These are phyloP conservation scores for Chloroclysta siterata DNA, from an alignment of 2,888 invertebrate species.

Conservation along the genomic window DNA sequence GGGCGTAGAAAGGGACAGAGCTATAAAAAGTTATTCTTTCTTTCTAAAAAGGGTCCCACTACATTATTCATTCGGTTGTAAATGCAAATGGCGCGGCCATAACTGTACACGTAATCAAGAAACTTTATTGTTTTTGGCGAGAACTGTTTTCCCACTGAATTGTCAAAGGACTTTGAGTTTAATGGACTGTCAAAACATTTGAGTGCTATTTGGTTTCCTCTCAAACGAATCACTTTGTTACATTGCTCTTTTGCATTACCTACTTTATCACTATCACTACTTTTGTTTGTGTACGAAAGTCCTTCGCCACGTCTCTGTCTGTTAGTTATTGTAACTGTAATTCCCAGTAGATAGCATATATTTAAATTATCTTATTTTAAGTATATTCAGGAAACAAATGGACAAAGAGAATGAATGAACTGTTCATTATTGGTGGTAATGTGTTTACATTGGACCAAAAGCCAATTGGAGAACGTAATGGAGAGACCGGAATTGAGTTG, in stretches of 20 bases:
- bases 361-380: neutral
- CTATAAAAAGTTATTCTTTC: constrained; percentile 25
- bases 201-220: constrained; percentile 19
- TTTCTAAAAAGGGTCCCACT: constrained; percentile 51
- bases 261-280: neutral
- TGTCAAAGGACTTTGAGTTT: constrained; percentile 29
- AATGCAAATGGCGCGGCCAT: constrained; percentile 61
- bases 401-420: neutral
- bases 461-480: constrained; percentile 3
- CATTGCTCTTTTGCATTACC: neutral
- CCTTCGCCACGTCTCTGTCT: no score
- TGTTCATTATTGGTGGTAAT: neutral
- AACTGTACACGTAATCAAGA: constrained; percentile 59
- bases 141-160: constrained; percentile 31
- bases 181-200: constrained; percentile 31
- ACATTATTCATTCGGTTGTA: constrained; percentile 67
- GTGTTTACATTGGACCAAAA: constrained; percentile 4
- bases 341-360: neutral
- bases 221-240: constrained; percentile 10
- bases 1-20: constrained; percentile 42
- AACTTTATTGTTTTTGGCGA: constrained; percentile 56
- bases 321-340: no score
- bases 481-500: neutral
- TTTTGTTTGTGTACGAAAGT: neutral
- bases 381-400: neutral